Evolutionary conservation across 1,140 invertebrate species (phyloP), one percentile per base, ranked within the genome.

Genomic region (Aethina tumida): DNA sequence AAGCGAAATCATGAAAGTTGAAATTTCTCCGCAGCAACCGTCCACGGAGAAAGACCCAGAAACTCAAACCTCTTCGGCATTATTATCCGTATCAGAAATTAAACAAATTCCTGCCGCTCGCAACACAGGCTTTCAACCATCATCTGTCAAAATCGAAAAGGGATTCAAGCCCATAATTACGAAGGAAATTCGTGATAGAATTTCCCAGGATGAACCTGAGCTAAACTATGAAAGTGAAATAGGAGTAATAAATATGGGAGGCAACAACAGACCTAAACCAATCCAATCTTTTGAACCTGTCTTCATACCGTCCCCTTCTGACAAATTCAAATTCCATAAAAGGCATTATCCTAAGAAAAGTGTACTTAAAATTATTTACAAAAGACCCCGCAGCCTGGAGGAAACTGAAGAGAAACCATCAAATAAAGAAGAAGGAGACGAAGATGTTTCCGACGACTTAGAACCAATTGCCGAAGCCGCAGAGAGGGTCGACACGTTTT

Each of bases 81-180:
- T 34, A 31, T 24, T 29, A 38, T 13, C 28, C 4, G 16, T 5
- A 12, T 32, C 36, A 22, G 8, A 14, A 2, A 16, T 22, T 9
- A 24, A 45, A 21, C 14, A 22, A 39, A 25, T 14, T 19, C 17
- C 24, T 10, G n/a, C 35, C 1, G 31, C 43, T 24, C 10, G 5
- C 12, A 47, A 83, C 49, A 79, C 75, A 3, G 84, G 84, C 0
- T 89, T 89, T 51, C 73, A 84, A 56, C 82, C 82, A 0, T 74
- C 77, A 39, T 79, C 80, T 0, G 77, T 89, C 9, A 76, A 87
- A 0, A 78, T 87, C 19, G 84, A 88, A 62, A 74, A 81, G 33
- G 84, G 84, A 0, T 89, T 89, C 49, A 82, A 78, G 39, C 84
- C 85, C 1, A 86, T 88, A 10, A 71, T 84, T n/a, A 66, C 69